Conservation (phyloP, 1,140 invertebrate genomes). For the Octopus sinensis region DNA sequence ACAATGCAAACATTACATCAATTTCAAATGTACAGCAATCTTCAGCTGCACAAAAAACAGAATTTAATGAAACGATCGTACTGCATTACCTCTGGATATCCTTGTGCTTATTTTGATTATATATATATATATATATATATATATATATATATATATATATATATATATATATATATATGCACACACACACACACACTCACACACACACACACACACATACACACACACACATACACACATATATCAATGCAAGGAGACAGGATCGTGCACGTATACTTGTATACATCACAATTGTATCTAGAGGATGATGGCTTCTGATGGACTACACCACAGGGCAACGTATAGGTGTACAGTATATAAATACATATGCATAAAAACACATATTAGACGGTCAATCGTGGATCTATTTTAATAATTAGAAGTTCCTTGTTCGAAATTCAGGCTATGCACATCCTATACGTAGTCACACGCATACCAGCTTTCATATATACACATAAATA, state of each 20-base stretch:
- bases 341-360: background rate
- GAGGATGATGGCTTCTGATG: background rate
- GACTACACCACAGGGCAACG: background rate
- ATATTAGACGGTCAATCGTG: background rate
- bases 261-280: background rate
- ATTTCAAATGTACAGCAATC: too few species aligned
- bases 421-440: too few species aligned
- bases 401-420: too few species aligned
- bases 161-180: background rate
- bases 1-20: too few species aligned
- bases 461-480: too few species aligned
- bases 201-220: background rate
- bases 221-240: background rate
- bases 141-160: conserved; percentile 1
- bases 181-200: background rate
- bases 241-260: background rate
- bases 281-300: background rate
- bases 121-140: too few species aligned
- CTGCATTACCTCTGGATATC: too few species aligned
- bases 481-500: too few species aligned
- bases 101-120: too few species aligned
- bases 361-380: background rate
- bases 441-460: too few species aligned
- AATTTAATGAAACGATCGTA: too few species aligned
- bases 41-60: too few species aligned